Evolutionary conservation across 2,113 vertebrate genomes (phyloP), one percentile per base, ranked within the genome.

Genomic region (Tychaedon coryphoeus): DNA sequence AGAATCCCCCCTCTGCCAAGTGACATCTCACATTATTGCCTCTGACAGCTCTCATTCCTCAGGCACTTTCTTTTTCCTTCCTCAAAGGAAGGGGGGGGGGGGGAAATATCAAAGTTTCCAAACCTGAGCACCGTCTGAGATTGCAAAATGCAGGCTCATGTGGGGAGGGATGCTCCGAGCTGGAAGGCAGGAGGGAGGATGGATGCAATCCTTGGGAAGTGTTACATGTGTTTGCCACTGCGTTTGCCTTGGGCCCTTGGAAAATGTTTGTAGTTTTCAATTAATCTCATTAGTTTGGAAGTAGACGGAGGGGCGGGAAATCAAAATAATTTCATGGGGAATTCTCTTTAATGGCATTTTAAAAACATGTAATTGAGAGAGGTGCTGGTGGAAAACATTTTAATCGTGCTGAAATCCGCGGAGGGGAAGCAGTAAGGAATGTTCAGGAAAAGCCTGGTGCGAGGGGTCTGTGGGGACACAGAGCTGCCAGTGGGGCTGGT

Each of bases 1-100:
- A 53, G 25, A 60, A 53, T 33, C 38, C 82, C 69, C 29, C 45
- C 40, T 12, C 66, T 8, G 5, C 71, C 54, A 20, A 93, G 80
- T 79, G 67, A 96, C 83, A 83, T 65, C 93, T 93, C 93, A 57
- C 40, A 2, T 96, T 72, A 96, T 77, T 85, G 92, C 77, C 31
- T 88, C 93, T 79, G 92, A 95, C 94, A 94, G 91, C 80, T 92
- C 74, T 90, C 65, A 36, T 92, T 92, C 95, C 94, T 96, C 83
- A 33, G 90, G 93, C 79, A 12, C 24, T 93, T 94, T 85, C 74
- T 89, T 78, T 54, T 81, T 36, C 62, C 61, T 96, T 81, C 72
- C 82, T 90, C 56, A 53, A 38, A 89, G 73, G 62, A 89, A 51
- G 26, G 25, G 3, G 3, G 3, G 12, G 3, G 12, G 4, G 9